Conservation (phyloP, 2,113 vertebrate genomes). For the Thamnaconus septentrionalis region DNA sequence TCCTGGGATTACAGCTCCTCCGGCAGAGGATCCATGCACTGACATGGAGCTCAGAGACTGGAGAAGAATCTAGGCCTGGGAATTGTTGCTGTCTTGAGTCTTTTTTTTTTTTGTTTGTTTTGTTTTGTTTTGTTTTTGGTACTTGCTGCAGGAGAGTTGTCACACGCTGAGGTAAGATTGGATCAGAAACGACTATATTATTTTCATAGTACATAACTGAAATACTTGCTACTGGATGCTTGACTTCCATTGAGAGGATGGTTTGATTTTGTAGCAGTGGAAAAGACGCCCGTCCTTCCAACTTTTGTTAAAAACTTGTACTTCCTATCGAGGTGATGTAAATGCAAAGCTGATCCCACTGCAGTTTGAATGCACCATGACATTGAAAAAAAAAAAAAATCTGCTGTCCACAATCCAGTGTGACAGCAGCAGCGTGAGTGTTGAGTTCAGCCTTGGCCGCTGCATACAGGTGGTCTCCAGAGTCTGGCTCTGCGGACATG, state of each 20-base stretch:
- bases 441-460: conserved; percentile 18
- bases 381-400: too few relatives aligned
- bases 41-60: conserved; percentile 58
- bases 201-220: too few relatives aligned
- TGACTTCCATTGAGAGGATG: too few relatives aligned
- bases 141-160: too few relatives aligned
- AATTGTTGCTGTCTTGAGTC: too few relatives aligned
- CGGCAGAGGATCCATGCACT: conserved; percentile 24
- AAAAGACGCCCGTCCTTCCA: too few relatives aligned
- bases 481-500: conserved; percentile 46
- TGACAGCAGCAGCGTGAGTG: conserved; percentile 50
- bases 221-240: not conserved
- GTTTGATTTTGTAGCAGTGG: not conserved
- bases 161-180: too few relatives aligned
- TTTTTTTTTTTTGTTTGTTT: not conserved
- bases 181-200: too few relatives aligned
- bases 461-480: conserved; percentile 67
- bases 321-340: too few relatives aligned
- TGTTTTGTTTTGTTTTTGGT: not conserved
- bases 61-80: conserved; percentile 37
- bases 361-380: too few relatives aligned
- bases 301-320: not conserved
- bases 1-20: conserved; percentile 57
- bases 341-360: too few relatives aligned
- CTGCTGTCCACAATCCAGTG: conserved; percentile 28